phyloP scores from a whole-genome alignment of 2,113 vertebrate genomes.

The Lepus americanus region DNA sequence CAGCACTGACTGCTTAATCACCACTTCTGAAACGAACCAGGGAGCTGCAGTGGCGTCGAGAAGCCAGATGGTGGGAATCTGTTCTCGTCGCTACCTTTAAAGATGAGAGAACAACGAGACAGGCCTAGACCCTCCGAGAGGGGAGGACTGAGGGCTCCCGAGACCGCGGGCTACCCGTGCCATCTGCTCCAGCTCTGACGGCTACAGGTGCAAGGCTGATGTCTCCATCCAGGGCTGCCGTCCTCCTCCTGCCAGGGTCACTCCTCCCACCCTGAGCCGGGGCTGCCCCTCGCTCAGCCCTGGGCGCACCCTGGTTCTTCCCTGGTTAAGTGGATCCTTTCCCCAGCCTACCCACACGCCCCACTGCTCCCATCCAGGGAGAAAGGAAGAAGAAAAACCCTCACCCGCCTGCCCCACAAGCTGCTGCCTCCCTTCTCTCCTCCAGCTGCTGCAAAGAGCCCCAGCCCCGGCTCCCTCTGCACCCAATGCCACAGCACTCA shows the following conservation, averaged over 20 bases:
- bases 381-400: background rate
- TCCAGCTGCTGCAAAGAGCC: background rate
- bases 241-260: too few species aligned
- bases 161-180: background rate
- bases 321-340: background rate
- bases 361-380: background rate
- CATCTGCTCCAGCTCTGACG: background rate
- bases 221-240: background rate
- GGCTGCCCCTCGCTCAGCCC: background rate
- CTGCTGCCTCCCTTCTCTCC: background rate
- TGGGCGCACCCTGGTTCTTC: too few species aligned
- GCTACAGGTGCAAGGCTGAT: rapidly evolving
- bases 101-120: background rate
- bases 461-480: background rate
- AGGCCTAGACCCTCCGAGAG: background rate
- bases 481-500: rapidly evolving
- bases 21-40: slow-evolving; percentile 66
- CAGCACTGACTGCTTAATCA: slow-evolving; percentile 60
- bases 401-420: too few species aligned
- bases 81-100: slow-evolving; percentile 23
- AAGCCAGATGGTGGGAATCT: slow-evolving; percentile 82
- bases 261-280: background rate
- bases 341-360: background rate
- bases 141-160: background rate
- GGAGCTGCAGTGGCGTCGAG: slow-evolving; percentile 53